These are phyloP conservation scores for Hozukius guyotensis DNA, from an alignment of 2,797 vertebrate genomes.

Conservation along the genomic window DNA sequence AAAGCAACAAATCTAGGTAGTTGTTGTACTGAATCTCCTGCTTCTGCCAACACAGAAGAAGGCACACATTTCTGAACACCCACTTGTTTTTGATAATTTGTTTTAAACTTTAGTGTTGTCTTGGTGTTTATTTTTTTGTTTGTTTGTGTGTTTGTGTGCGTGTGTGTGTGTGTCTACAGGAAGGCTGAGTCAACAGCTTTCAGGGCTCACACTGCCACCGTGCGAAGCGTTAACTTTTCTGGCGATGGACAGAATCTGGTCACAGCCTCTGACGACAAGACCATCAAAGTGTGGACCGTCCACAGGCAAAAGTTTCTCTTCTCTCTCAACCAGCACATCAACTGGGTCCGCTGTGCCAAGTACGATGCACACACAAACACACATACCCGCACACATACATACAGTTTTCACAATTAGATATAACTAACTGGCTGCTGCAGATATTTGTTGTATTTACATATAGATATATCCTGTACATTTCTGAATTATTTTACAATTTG, in stretches of 20 bases:
- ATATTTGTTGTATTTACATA: background rate
- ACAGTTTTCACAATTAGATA: background rate
- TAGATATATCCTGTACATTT: background rate
- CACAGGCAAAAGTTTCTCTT: constrained; percentile 97
- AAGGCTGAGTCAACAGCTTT: constrained; percentile 94
- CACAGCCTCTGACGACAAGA: constrained; percentile 98
- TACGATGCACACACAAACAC: constrained; percentile 66
- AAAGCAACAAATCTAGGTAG: too few relatives aligned
- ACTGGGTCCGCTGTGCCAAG: constrained; percentile 99
- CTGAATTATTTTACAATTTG: background rate
- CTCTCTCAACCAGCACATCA: constrained; percentile 94
- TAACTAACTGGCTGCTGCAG: background rate
- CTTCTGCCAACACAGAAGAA: constrained; percentile 9
- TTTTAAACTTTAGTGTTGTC: constrained; percentile 17
- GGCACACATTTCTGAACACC: constrained; percentile 18
- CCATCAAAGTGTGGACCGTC: constrained; percentile 94
- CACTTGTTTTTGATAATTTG: constrained; percentile 9
- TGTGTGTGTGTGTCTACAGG: constrained; percentile 64
- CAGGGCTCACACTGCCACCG: constrained; percentile 91
- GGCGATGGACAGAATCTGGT: constrained; percentile 91
- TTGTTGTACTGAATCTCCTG: too few relatives aligned
- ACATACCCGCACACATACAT: too few relatives aligned
- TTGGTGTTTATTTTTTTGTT: background rate
- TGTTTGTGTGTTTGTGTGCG: too few relatives aligned
- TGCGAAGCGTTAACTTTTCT: constrained; percentile 94